Evolutionary conservation across 2,797 vertebrate species (phyloP), one percentile per base, ranked within the genome.

Genomic region (Percopsis omiscomaycus): DNA sequence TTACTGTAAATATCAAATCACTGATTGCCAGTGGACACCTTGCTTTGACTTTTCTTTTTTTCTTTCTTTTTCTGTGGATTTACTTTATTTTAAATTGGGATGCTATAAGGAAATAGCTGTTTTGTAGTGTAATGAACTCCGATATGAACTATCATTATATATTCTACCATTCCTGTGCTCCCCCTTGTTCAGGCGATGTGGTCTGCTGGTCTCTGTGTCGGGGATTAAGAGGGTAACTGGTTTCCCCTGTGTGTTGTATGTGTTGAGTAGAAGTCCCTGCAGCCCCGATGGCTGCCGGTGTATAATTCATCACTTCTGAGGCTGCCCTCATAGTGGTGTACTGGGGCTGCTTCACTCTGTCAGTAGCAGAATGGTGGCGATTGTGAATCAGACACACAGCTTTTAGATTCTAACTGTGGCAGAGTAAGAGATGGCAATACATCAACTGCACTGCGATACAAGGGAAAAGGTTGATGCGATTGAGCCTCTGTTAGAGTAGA

Each of bases 251-350:
- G 69, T 64, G 79, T 64, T 75, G 22, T 69, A 32, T 44, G 63
- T 75, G 66, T 72, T 77, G 80, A 85, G 78, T 67, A 75, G 78
- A 56, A 69, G 72, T 85, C 77, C 81, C 82, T 59, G 67, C 57
- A 71, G 83, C 68, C 63, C 69, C 30, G 46, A 45, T 84, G 76
- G 75, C 87, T 88, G 85, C 82, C 88, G 88, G 84, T 86, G 84
- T 79, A 56, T 83, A 82, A 89, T 91, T 86, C 86, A 88, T 91
- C 88, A 89, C 69, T 75, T 53, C 68, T 55, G 72, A 64, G 45
- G 11, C 44, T 46, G 51, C 51, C 50, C 47, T 22, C 12, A 55
- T 3, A 72, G 75, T 64, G 68, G 73, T 72, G 77, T 71, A 68
- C 75, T 62, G 75, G 56, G 79, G 68, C 79, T 74, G 84, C 87